Conservation (phyloP, 2,113 vertebrate species). For the Ascaphus truei region DNA sequence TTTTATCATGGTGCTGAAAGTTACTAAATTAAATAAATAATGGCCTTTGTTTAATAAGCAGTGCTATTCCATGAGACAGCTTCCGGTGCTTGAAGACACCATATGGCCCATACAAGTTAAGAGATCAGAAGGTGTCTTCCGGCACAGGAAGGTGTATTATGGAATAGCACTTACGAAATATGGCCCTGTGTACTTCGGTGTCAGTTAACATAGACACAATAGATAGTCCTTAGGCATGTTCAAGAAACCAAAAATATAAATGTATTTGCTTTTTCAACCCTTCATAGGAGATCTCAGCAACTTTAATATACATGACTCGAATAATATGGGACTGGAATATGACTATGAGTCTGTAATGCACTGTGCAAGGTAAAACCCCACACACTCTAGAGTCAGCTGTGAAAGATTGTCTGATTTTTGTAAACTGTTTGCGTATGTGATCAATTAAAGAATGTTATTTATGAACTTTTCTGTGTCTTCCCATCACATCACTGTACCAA, state of each 20-base stretch:
- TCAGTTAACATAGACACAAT: not conserved
- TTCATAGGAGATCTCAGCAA: not conserved
- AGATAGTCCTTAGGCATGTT: not conserved
- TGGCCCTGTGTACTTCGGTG: not conserved
- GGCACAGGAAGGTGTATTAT: too few relatives aligned
- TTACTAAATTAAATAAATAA: not conserved
- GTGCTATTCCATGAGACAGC: too few relatives aligned
- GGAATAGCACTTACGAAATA: not conserved
- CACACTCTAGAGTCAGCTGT: not conserved
- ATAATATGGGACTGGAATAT: conserved; percentile 39
- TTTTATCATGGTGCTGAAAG: not conserved
- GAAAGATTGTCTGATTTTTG: too few relatives aligned
- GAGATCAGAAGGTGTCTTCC: too few relatives aligned
- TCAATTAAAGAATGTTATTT: too few relatives aligned
- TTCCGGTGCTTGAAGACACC: too few relatives aligned
- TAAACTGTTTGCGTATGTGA: too few relatives aligned
- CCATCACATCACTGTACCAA: too few relatives aligned
- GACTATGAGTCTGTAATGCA: conserved; percentile 72
- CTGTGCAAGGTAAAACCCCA: conserved; percentile 52
- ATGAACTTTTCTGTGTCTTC: not conserved
- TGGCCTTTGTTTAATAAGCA: too few relatives aligned
- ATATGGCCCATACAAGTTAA: too few relatives aligned
- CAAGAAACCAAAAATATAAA: not conserved
- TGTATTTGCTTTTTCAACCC: too few relatives aligned
- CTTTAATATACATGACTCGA: not conserved